Evolutionary conservation across 37 sponge, comb jelly and placozoan species (phyloP).

Genomic region (Oopsacas minuta): DNA sequence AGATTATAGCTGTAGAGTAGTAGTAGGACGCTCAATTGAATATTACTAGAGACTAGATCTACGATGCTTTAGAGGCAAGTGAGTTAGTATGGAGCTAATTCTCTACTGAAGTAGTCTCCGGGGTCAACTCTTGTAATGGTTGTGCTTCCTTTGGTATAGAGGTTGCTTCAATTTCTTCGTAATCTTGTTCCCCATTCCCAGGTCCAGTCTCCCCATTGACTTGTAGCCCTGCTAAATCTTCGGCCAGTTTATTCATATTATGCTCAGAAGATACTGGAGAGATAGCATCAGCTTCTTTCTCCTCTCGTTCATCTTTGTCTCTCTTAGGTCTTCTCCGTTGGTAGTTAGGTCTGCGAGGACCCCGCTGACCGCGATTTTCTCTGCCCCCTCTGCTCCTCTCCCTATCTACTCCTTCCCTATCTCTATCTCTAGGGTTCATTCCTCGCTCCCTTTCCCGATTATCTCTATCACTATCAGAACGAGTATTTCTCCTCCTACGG

Average conservation of each 20-base stretch:
- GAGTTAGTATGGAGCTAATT: not conserved
- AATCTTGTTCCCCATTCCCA: not conserved
- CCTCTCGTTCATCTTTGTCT: not conserved
- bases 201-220: not conserved
- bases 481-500: not conserved
- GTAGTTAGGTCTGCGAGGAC: not conserved
- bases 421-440: not conserved
- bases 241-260: not conserved
- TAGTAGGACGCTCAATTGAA: not conserved
- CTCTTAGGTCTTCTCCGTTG: not conserved
- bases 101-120: not conserved
- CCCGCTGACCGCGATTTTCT: not conserved
- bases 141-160: not conserved
- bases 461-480: not conserved
- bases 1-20: not conserved
- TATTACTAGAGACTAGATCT: not conserved
- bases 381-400: not conserved
- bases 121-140: not conserved
- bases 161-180: not conserved
- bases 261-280: not conserved
- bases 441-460: not conserved
- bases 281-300: not conserved
- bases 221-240: not conserved
- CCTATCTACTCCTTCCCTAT: not conserved
- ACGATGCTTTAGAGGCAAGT: not conserved